Evolutionary conservation across 1,140 invertebrate genomes (phyloP), one percentile per base, ranked within the genome.

Genomic region (Grapholita molesta): DNA sequence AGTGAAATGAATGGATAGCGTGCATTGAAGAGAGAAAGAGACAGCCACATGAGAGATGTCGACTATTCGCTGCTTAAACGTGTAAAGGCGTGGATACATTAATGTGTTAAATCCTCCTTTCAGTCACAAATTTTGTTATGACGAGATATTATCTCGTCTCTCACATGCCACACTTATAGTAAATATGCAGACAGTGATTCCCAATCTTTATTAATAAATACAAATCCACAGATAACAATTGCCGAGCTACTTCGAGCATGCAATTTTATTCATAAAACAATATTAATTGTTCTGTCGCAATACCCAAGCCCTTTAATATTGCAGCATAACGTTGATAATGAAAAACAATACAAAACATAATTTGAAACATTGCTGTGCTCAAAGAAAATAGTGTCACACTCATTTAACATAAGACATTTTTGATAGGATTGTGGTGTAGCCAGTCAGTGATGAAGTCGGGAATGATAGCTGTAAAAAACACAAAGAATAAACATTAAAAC

Each of bases 1-100:
- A 82, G 71, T 77, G 74, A 72, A 61, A 86, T 82, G 80, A 72
- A 76, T 81, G 80, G 66, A 78, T 69, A 78, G 84, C 89, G 88
- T 91, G 88, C 85, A 85, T 78, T 78, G 70, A 76, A 74, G 64
- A 70, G 71, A 77, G 70, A 72, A 70, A 75, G 70, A 84, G 83
- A 61, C 86, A 89, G 83, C 81, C 89, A 90, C 85, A 89, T 91
- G 89, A 91, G 89, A 91, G 89, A 91, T 91, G 88, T 89, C 81
- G 80, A 85, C 86, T 90, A 72, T 72, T 53, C 64, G 73, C 74
- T 81, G 83, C 72, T 70, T 65, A 76, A 68, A 75, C 67, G 74
- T 64, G 68, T 64, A 25, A 33, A 64, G 66, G 21, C 33, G 24
- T 71, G 66, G 66, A 71, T 68, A 71, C 48, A 35, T 64, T 64